Evolutionary conservation across 2,113 vertebrate species (phyloP).

Genomic region (Cnemophilus loriae): DNA sequence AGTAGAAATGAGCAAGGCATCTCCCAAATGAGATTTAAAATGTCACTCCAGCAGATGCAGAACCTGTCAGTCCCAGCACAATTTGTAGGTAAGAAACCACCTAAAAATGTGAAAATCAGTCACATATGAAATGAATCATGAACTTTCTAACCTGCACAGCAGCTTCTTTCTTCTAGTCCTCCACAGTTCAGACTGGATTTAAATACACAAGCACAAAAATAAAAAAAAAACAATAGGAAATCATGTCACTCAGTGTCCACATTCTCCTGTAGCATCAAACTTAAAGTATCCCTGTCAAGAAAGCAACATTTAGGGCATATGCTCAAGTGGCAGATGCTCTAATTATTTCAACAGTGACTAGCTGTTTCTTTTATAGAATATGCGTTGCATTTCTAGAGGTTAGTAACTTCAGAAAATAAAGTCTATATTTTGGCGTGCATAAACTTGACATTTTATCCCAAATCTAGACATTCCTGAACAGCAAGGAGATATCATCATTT

Average conservation of each 20-base stretch:
- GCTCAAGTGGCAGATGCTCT: background rate
- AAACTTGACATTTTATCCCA: background rate
- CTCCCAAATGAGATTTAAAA: background rate
- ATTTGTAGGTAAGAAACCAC: background rate
- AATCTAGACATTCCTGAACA: background rate
- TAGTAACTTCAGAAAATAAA: background rate
- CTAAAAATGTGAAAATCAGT: conserved; percentile 4
- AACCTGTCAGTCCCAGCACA: background rate
- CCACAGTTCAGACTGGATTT: background rate
- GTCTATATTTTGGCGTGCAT: background rate
- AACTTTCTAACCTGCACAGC: background rate
- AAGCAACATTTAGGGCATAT: background rate
- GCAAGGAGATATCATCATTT: background rate
- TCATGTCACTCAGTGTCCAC: background rate
- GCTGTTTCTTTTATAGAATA: background rate
- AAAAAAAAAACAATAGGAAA: background rate
- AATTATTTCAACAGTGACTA: background rate
- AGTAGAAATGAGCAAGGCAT: background rate
- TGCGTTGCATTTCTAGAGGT: background rate
- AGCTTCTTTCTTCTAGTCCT: background rate
- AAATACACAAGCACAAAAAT: background rate
- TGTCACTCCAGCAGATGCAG: background rate
- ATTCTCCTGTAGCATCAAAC: background rate
- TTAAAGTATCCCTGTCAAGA: background rate
- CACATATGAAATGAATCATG: background rate